A percentile compares a stretch with the other conserved stretches of the same genome.
These are phyloP conservation scores for Limnephilus rhombicus DNA, from an alignment of 2,888 invertebrate genomes.

Conservation along the genomic window DNA sequence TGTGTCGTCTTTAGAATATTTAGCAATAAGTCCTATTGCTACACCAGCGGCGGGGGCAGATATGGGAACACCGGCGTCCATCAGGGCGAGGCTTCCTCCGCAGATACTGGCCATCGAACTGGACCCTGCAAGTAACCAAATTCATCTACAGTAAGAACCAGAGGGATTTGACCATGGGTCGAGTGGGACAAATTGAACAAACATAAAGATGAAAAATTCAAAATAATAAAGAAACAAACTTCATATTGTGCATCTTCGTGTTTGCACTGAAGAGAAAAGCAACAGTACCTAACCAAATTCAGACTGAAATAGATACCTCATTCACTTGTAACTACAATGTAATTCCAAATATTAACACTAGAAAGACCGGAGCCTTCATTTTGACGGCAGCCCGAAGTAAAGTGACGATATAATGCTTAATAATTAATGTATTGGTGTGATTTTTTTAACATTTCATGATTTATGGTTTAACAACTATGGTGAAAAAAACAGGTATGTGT, in stretches of 20 bases:
- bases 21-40: constrained; percentile 93
- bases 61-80: constrained; percentile 97
- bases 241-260: background rate
- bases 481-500: too few species aligned
- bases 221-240: background rate
- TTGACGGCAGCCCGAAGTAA: too few species aligned
- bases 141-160: background rate
- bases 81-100: constrained; percentile 94
- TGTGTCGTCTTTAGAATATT: constrained; percentile 76
- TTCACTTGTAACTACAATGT: too few species aligned
- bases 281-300: background rate
- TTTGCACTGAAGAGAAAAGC: background rate
- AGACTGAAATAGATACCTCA: too few species aligned
- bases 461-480: too few species aligned
- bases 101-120: constrained; percentile 99
- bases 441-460: too few species aligned
- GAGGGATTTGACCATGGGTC: background rate
- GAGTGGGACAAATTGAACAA: background rate
- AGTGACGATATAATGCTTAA: too few species aligned
- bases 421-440: too few species aligned
- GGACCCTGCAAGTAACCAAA: constrained; percentile 81
- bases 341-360: too few species aligned
- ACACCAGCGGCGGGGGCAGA: constrained; percentile 92
- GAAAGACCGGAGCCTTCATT: too few species aligned
- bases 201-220: constrained; percentile 28